Conservation (phyloP, 2,888 invertebrate species). For the Bellardia pandia region DNA sequence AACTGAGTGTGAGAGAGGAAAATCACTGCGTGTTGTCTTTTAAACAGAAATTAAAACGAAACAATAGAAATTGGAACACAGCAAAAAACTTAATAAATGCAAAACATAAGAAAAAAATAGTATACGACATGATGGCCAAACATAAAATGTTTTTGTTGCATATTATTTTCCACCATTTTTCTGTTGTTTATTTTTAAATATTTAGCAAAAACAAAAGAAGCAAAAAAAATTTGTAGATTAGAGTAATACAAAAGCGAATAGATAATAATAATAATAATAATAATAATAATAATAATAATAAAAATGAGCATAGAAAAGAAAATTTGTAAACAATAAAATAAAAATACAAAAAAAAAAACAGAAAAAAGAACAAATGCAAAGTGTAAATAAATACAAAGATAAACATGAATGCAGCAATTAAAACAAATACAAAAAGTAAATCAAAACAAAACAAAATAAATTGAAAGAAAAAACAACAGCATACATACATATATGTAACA, state of each 20-base stretch:
- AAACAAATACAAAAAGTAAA: slow-evolving; percentile 38
- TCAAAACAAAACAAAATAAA: slow-evolving; percentile 10
- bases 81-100: background rate
- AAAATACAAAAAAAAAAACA: background rate
- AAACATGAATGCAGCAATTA: slow-evolving; percentile 44
- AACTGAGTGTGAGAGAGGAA: slow-evolving; percentile 46
- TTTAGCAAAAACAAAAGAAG: slow-evolving; percentile 27
- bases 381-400: background rate
- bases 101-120: background rate
- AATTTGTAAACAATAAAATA: slow-evolving; percentile 44
- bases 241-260: background rate
- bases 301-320: slow-evolving; percentile 51
- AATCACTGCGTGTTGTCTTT: background rate
- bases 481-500: too few relatives aligned
- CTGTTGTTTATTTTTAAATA: background rate
- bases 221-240: slow-evolving; percentile 10
- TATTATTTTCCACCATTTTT: slow-evolving; percentile 11
- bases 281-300: background rate
- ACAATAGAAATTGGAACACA: slow-evolving; percentile 45
- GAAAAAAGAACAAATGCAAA: slow-evolving; percentile 1
- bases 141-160: background rate
- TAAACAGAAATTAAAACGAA: slow-evolving; percentile 5
- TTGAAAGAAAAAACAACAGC: slow-evolving; percentile 12
- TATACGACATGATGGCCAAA: slow-evolving; percentile 12
- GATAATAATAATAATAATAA: background rate